These are phyloP conservation scores for Trogon surrucura DNA, from an alignment of 2,113 vertebrate genomes.

Conservation along the genomic window DNA sequence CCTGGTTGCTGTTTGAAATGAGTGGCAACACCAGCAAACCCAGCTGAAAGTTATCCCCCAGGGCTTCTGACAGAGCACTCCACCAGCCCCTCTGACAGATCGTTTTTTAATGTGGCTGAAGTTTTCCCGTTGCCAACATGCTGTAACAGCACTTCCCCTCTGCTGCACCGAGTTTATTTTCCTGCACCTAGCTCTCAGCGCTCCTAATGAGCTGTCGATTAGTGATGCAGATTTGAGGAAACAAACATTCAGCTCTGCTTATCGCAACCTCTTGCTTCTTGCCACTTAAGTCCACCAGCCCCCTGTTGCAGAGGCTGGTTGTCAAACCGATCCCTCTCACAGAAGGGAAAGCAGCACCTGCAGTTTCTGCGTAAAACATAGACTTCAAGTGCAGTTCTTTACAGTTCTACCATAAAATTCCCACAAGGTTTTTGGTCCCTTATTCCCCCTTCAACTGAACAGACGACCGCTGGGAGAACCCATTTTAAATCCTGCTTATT, in stretches of 20 bases:
- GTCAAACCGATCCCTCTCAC: not conserved
- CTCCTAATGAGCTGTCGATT: not conserved
- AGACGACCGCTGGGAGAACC: not conserved
- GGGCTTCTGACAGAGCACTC: not conserved
- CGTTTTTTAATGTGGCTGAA: not conserved
- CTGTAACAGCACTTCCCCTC: not conserved
- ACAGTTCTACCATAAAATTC: not conserved
- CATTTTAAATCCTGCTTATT: not conserved
- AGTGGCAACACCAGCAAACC: not conserved
- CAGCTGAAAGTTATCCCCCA: not conserved
- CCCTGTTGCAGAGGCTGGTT: not conserved
- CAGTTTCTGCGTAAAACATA: not conserved
- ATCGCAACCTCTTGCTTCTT: not conserved
- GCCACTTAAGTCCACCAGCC: not conserved
- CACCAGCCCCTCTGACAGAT: not conserved
- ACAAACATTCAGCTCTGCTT: not conserved
- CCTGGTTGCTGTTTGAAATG: not conserved
- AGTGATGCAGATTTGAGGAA: not conserved
- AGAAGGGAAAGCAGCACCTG: not conserved
- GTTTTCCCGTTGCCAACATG: not conserved
- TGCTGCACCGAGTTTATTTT: not conserved
- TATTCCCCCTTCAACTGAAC: not conserved
- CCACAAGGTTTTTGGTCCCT: not conserved
- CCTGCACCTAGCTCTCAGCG: not conserved
- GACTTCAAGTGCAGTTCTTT: not conserved